Conservation (phyloP, 2,797 vertebrate genomes). For the Chloroceryle inda region DNA sequence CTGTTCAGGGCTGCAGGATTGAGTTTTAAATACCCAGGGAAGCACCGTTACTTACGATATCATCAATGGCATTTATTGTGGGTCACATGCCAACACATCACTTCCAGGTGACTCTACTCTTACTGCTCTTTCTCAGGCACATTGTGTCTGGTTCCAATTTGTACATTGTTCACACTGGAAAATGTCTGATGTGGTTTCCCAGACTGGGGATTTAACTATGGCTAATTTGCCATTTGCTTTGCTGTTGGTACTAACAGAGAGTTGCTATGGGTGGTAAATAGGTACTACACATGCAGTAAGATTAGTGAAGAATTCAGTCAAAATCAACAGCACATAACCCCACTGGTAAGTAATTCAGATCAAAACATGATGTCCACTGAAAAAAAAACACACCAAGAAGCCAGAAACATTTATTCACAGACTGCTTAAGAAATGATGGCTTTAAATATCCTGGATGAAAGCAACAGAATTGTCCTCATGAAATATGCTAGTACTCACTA, state of each 20-base stretch:
- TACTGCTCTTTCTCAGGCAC: background rate
- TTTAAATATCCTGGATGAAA: background rate
- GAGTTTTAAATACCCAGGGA: background rate
- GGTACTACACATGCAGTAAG: fast-evolving
- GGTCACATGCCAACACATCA: background rate
- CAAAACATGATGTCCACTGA: background rate
- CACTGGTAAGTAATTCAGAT: background rate
- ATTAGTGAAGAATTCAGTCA: background rate
- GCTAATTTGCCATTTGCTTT: background rate
- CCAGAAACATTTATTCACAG: background rate
- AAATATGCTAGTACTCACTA: background rate
- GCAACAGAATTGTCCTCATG: background rate
- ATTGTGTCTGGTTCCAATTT: background rate
- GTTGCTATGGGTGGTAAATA: background rate
- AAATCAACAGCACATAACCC: background rate
- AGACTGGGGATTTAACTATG: background rate
- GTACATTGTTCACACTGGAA: background rate
- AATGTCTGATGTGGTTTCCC: background rate
- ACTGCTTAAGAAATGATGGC: background rate
- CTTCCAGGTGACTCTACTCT: background rate
- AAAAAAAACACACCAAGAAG: background rate
- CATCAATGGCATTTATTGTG: background rate
- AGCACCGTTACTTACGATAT: background rate
- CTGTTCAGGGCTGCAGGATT: background rate
- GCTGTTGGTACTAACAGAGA: background rate